These are phyloP conservation scores for Drosophila takahashii DNA, from an alignment of 1,140 invertebrate species.

Conservation along the genomic window DNA sequence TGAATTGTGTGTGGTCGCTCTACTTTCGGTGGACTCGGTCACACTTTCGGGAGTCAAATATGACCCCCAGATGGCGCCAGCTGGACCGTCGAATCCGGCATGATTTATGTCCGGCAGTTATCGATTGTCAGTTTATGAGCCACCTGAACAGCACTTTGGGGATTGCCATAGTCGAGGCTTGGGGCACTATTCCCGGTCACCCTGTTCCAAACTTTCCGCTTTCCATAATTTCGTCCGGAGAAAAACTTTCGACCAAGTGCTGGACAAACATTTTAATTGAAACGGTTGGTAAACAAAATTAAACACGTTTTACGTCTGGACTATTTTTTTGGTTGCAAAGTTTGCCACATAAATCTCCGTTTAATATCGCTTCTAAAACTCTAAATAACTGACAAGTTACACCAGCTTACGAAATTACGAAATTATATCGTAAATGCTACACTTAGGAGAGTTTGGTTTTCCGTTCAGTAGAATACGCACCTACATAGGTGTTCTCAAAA, in stretches of 20 bases:
- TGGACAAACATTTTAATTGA: constrained; percentile 39
- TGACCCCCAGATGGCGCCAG: constrained; percentile 33
- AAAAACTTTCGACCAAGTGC: constrained; percentile 21
- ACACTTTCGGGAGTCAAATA: constrained; percentile 15
- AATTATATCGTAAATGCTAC: no score
- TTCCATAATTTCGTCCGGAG: constrained; percentile 17
- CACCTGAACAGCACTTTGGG: constrained; percentile 42
- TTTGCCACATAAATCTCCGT: neutral
- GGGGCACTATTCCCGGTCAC: constrained; percentile 7
- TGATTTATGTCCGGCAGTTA: constrained; percentile 35
- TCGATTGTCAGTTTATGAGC: constrained; percentile 49
- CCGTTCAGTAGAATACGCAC: no score
- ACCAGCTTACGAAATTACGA: no score
- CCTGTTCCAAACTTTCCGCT: constrained; percentile 24
- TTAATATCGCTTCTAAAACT: no score
- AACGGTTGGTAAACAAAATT: constrained; percentile 23
- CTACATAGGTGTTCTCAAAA: no score
- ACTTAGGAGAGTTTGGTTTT: no score
- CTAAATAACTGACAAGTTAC: no score
- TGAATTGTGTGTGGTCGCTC: constrained; percentile 44
- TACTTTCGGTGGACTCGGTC: constrained; percentile 30
- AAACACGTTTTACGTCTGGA: constrained; percentile 2
- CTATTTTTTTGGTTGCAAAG: neutral
- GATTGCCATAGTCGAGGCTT: constrained; percentile 21
- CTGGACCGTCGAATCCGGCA: constrained; percentile 11